Conservation (phyloP, 2,113 vertebrate species). For the Passer domesticus region DNA sequence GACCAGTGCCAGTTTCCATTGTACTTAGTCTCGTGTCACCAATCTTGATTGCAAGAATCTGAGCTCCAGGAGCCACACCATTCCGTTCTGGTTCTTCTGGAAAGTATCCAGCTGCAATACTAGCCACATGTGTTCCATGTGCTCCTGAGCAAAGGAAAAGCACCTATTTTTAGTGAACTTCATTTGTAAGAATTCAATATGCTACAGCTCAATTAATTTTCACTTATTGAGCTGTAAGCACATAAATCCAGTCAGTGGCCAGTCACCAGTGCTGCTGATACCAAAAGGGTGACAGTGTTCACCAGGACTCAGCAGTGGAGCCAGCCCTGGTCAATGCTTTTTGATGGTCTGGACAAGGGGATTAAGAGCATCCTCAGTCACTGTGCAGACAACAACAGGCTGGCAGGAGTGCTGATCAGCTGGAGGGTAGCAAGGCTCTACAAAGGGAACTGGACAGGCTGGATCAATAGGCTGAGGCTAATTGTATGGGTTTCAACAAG, state of each 20-base stretch:
- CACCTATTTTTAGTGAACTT: background rate
- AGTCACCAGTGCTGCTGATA: background rate
- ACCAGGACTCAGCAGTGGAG: background rate
- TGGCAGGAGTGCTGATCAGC: accelerated
- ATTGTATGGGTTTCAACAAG: background rate
- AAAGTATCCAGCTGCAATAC: constrained; percentile 95
- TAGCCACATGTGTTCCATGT: constrained; percentile 97
- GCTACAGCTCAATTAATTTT: background rate
- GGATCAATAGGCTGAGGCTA: background rate
- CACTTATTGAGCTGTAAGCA: background rate
- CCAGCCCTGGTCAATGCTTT: background rate
- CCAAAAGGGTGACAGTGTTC: background rate
- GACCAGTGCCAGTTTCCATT: constrained; percentile 98
- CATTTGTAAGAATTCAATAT: background rate
- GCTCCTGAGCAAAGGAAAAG: constrained; percentile 78
- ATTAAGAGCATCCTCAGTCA: accelerated
- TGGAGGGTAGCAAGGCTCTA: background rate
- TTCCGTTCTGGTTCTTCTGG: constrained; percentile 94
- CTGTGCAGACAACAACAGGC: accelerated
- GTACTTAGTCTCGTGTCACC: constrained; percentile 95
- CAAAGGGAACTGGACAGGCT: background rate
- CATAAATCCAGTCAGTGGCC: accelerated
- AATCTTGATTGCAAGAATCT: constrained; percentile 95
- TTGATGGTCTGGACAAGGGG: background rate
- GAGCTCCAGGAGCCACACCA: constrained; percentile 93